Conservation (phyloP, 2,888 invertebrate species). For the Deilephila elpenor region DNA sequence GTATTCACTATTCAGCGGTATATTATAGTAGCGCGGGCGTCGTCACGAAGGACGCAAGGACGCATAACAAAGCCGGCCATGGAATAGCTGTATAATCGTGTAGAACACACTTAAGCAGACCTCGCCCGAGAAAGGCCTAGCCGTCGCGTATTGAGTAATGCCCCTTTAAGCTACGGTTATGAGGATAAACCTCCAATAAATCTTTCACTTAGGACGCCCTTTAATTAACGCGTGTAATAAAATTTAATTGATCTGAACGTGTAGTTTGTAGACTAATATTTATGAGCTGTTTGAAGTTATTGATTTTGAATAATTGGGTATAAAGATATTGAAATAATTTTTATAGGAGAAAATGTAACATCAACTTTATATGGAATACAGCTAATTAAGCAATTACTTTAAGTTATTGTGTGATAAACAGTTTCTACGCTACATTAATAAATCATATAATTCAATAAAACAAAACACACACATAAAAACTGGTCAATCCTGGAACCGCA, state of each 20-base stretch:
- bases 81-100: conserved; percentile 58
- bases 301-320: conserved; percentile 1
- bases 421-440: too few species aligned
- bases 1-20: neutral
- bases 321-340: too few species aligned
- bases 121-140: conserved; percentile 53
- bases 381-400: too few species aligned
- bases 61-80: conserved; percentile 42
- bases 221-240: conserved; percentile 81
- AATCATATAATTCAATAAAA: too few species aligned
- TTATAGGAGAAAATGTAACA: too few species aligned
- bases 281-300: conserved; percentile 50
- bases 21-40: neutral
- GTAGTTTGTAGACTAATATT: conserved; percentile 64
- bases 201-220: conserved; percentile 78
- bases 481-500: too few species aligned
- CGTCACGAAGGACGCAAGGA: conserved; percentile 26
- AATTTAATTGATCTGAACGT: conserved; percentile 81
- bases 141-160: conserved; percentile 66
- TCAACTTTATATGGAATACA: too few species aligned
- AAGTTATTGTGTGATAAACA: too few species aligned
- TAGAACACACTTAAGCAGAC: conserved; percentile 46
- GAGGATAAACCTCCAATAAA: conserved; percentile 82
- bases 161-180: conserved; percentile 77
- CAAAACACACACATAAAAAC: too few species aligned